Evolutionary conservation across 2,888 invertebrate genomes (phyloP), one percentile per base, ranked within the genome.

Genomic region (Colostygia pectinataria): DNA sequence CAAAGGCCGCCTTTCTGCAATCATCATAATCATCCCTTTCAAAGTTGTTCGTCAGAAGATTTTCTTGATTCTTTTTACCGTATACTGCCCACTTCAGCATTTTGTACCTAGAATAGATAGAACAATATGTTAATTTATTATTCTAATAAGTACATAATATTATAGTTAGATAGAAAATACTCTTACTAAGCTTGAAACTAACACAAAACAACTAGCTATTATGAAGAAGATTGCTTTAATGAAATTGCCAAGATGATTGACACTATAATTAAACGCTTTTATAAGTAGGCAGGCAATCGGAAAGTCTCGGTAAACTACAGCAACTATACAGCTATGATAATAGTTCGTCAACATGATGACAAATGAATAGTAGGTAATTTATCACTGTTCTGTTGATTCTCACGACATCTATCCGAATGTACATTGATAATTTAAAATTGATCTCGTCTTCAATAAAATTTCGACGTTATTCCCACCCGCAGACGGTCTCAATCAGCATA

Each of bases 51-150:
- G 60, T 59, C 1, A 66, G 58, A 53, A 71, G 74, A 33, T 64
- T 65, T 5, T 84, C 84, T 71, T 86, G 86, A 47, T 80, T 88
- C 56, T 88, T 90, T 63, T 88, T 87, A 54, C 78, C 83, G 57
- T 88, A 88, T 7, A 92, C 92, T 41, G 92, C 91, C 93, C 93
- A 93, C 90, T 93, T 93, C 66, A 93, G 80, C 93, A 93, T 93
- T 68, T 74, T 90, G 59, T 44, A 67, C 63, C 89, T 89, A 84
- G 7, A 84, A 89, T 59, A 62, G 12, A 45, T 74, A 52, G 48
- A 44, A 60, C 12, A 24, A 2, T 12, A 24, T 2, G 13, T 18
- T 37, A 4, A 40, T 8, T 2, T 10, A 24, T 10, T 6, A 20
- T 15, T 20, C 5, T 20, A 20, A 20, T 20, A 20, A 6, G 6